phyloP scores from a whole-genome alignment of 2,797 vertebrate species.

The Jordanella pulchra region DNA sequence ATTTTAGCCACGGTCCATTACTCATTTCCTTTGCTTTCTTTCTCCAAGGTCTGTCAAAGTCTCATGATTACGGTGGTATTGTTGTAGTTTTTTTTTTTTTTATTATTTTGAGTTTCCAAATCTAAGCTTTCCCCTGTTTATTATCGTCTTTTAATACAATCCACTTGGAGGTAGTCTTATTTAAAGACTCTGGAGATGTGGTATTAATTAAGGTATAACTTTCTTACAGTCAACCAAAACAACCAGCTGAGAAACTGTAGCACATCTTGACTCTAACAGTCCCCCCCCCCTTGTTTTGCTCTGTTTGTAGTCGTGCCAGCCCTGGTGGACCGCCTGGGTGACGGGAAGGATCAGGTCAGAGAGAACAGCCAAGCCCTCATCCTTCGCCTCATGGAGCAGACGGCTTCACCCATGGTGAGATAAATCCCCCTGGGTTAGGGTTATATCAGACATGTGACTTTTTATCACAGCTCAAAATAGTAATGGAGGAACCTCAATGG shows the following conservation, averaged over 20 bases:
- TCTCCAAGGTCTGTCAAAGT: conserved; percentile 1
- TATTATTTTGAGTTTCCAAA: neutral
- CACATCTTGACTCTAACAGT: conserved; percentile 6
- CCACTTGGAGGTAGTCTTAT: conserved; percentile 58
- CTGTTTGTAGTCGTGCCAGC: conserved; percentile 83
- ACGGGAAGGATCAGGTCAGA: conserved; percentile 95
- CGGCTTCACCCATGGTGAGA: conserved; percentile 89
- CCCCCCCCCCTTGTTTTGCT: neutral
- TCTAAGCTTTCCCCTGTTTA: neutral
- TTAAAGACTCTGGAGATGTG: conserved; percentile 10
- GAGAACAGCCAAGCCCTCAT: conserved; percentile 92
- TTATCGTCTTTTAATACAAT: conserved; percentile 18
- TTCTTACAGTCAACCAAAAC: conserved; percentile 1
- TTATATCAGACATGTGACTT: neutral
- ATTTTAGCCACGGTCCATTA: conserved; percentile 55
- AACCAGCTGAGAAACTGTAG: conserved; percentile 16
- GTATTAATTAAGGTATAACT: conserved; percentile 16
- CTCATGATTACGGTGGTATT: neutral
- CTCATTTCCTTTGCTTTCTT: conserved; percentile 44
- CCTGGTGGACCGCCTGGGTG: conserved; percentile 93
- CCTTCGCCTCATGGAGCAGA: conserved; percentile 89
- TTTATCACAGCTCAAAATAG: neutral
- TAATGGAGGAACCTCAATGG: neutral
- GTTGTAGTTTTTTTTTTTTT: neutral
- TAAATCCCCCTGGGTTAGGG: neutral